A percentile compares a stretch with the other conserved stretches of the same genome.
These are phyloP conservation scores for Microctonus brassicae DNA, from an alignment of 2,888 invertebrate genomes.

Conservation along the genomic window DNA sequence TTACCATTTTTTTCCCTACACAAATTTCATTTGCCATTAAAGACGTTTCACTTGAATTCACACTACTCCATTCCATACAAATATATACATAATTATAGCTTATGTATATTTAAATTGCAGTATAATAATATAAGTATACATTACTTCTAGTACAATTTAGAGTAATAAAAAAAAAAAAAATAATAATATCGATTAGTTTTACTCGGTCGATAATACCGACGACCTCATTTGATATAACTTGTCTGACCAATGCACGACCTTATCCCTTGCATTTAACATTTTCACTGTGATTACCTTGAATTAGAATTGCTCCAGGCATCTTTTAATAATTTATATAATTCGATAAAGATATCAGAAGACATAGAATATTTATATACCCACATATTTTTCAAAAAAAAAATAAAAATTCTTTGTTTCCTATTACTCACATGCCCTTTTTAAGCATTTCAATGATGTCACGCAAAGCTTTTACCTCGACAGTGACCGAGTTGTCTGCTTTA, in stretches of 20 bases:
- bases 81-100: neutral
- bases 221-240: constrained; percentile 1
- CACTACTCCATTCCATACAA: neutral
- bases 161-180: neutral
- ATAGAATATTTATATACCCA: neutral
- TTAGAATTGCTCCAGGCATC: neutral
- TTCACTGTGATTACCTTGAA: constrained; percentile 5
- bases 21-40: neutral
- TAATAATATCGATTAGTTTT: neutral
- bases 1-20: neutral
- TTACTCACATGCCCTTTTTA: too few relatives aligned
- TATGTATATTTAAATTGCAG: neutral
- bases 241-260: constrained; percentile 50
- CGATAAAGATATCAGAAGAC: neutral
- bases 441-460: neutral
- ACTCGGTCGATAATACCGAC: neutral
- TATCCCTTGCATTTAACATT: constrained; percentile 34
- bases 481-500: neutral
- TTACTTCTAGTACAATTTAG: neutral
- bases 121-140: neutral
- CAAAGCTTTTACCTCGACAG: neutral
- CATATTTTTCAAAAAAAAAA: too few relatives aligned
- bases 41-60: neutral
- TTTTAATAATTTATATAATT: neutral
- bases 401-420: too few relatives aligned